phyloP scores from a whole-genome alignment of 2,797 vertebrate genomes.

The Oreonectes daqikongensis region DNA sequence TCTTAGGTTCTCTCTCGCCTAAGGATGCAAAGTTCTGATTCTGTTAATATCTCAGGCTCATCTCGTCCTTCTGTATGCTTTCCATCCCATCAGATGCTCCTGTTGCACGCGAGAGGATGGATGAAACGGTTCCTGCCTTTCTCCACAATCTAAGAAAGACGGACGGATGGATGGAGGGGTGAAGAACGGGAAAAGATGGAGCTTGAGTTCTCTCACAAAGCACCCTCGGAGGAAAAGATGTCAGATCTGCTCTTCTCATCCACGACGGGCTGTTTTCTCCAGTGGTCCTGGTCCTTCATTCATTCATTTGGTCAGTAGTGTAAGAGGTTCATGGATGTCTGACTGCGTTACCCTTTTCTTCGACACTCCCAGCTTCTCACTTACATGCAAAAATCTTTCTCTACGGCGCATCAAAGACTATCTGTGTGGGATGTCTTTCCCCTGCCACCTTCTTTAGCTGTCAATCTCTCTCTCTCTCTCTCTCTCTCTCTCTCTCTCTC shows the following conservation, averaged over 20 bases:
- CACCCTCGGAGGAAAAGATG: neutral
- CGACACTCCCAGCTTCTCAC: neutral
- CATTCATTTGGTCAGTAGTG: constrained; percentile 55
- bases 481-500: constrained; percentile 45
- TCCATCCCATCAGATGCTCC: constrained; percentile 39
- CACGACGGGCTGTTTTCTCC: constrained; percentile 1
- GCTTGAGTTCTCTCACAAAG: constrained; percentile 62
- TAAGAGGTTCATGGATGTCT: constrained; percentile 60
- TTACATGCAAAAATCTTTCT: constrained; percentile 9
- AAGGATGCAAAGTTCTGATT: constrained; percentile 28
- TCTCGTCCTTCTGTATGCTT: neutral
- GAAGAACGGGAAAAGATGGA: constrained; percentile 66
- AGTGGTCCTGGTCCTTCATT: constrained; percentile 43
- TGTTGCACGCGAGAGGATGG: constrained; percentile 28
- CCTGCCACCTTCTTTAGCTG: constrained; percentile 26
- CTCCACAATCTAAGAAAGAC: constrained; percentile 27
- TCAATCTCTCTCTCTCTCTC: constrained; percentile 58
- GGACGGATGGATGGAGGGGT: constrained; percentile 23
- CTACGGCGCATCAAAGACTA: neutral
- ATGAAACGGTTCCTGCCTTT: constrained; percentile 49
- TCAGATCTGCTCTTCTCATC: constrained; percentile 6
- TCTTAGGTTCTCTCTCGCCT: constrained; percentile 1
- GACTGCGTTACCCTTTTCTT: constrained; percentile 8
- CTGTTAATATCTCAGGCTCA: constrained; percentile 1
- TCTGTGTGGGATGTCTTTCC: constrained; percentile 13